Conservation (phyloP, 2,888 invertebrate genomes). For the Catocala fraxini region DNA sequence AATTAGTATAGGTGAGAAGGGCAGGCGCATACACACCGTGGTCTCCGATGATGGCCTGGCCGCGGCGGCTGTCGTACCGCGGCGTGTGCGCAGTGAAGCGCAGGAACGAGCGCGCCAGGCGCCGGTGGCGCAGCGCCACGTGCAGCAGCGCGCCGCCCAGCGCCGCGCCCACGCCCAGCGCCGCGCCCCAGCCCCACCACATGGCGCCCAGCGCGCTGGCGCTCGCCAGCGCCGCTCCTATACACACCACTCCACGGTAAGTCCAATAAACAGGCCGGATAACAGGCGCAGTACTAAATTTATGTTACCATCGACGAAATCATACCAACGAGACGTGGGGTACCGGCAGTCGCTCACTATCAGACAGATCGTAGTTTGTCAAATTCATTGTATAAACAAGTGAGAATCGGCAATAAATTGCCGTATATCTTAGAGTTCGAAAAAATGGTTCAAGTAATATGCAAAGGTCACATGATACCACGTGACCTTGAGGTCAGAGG, state of each 20-base stretch:
- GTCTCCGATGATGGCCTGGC: slow-evolving; percentile 94
- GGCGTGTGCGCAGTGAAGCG: slow-evolving; percentile 88
- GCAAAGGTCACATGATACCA: too few relatives aligned
- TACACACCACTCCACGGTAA: background rate
- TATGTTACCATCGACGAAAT: too few relatives aligned
- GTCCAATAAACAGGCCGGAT: too few relatives aligned
- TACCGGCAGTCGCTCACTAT: too few relatives aligned
- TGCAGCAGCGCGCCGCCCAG: slow-evolving; percentile 88
- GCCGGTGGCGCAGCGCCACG: slow-evolving; percentile 89
- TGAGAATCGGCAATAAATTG: too few relatives aligned
- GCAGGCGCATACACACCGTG: slow-evolving; percentile 80
- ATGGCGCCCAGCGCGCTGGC: slow-evolving; percentile 34
- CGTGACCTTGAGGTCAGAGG: too few relatives aligned
- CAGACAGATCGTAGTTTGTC: too few relatives aligned
- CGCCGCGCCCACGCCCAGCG: slow-evolving; percentile 74
- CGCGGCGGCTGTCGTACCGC: slow-evolving; percentile 93
- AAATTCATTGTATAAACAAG: too few relatives aligned
- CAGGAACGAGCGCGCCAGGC: slow-evolving; percentile 92
- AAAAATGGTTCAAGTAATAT: too few relatives aligned
- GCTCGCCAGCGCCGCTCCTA: slow-evolving; percentile 34
- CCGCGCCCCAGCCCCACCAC: slow-evolving; percentile 74
- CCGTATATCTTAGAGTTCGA: too few relatives aligned
- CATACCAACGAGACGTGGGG: too few relatives aligned
- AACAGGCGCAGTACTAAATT: too few relatives aligned
- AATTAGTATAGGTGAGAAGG: background rate